Conservation (phyloP, 2,888 invertebrate genomes). For the Rhodophaea formosa region DNA sequence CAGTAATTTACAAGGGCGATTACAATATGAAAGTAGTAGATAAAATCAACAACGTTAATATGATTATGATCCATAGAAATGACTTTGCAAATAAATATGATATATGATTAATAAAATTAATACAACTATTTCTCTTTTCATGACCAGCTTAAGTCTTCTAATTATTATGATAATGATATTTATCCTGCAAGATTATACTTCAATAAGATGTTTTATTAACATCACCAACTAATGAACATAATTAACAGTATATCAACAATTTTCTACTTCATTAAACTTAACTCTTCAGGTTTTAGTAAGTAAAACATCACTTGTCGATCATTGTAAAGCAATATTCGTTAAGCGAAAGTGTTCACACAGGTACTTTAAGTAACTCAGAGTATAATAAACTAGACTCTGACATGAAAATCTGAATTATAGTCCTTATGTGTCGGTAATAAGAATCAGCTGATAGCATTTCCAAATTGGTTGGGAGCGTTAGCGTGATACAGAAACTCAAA, state of each 20-base stretch:
- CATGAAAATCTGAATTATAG: background rate
- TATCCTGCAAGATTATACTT: background rate
- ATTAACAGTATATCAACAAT: background rate
- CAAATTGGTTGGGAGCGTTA: conserved; percentile 25
- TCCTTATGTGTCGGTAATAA: background rate
- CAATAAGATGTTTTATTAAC: background rate
- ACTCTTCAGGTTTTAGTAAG: conserved; percentile 34
- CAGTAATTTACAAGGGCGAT: too few species aligned
- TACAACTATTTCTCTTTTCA: too few species aligned
- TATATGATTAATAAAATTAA: too few species aligned
- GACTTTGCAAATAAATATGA: too few species aligned
- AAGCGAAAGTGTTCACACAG: conserved; percentile 47
- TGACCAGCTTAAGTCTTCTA: too few species aligned
- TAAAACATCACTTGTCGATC: conserved; percentile 50
- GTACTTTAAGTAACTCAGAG: conserved; percentile 22
- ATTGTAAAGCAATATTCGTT: conserved; percentile 52
- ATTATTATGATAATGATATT: background rate
- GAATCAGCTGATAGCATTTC: conserved; percentile 1
- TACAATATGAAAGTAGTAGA: too few species aligned
- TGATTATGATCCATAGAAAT: too few species aligned
- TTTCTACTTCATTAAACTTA: conserved; percentile 15
- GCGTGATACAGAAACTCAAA: conserved; percentile 50
- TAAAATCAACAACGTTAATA: too few species aligned
- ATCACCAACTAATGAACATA: background rate
- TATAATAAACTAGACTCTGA: background rate